These are phyloP conservation scores for Notodonta dromedarius DNA, from an alignment of 2,888 invertebrate species.

Conservation along the genomic window DNA sequence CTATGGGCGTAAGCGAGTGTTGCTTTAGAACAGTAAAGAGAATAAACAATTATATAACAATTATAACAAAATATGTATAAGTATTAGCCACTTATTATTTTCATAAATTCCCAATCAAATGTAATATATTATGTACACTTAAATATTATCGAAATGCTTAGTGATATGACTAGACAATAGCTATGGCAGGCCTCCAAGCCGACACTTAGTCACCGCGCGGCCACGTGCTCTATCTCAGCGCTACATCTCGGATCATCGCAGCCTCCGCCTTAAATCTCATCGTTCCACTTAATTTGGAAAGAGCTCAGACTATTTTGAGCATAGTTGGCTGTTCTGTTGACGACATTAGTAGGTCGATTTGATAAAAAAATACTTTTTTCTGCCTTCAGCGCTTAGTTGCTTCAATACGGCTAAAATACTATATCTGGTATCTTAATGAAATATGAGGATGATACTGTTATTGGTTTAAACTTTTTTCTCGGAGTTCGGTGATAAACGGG, in stretches of 20 bases:
- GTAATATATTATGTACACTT: background rate
- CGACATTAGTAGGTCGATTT: background rate
- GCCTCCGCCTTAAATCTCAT: slow-evolving; percentile 33
- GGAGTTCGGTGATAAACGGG: no score
- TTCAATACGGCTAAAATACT: no score
- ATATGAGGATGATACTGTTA: no score
- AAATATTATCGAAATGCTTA: slow-evolving; percentile 9
- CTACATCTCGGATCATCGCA: slow-evolving; percentile 27
- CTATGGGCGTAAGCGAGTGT: no score
- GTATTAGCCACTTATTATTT: no score
- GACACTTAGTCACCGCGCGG: slow-evolving; percentile 22
- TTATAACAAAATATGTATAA: no score
- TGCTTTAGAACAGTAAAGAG: no score
- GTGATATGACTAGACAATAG: slow-evolving; percentile 18
- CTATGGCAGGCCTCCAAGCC: slow-evolving; percentile 31
- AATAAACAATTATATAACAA: no score
- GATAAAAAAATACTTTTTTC: no score
- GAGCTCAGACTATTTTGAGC: slow-evolving; percentile 20
- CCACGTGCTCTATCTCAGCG: slow-evolving; percentile 32
- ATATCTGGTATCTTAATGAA: no score
- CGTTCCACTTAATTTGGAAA: slow-evolving; percentile 32
- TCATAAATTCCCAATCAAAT: background rate
- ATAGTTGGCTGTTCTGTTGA: slow-evolving; percentile 13
- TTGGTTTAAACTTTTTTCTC: no score
- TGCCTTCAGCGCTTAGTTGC: no score